These are phyloP conservation scores for Brachionus rubens DNA, from an alignment of 1,140 invertebrate genomes.

Conservation along the genomic window DNA sequence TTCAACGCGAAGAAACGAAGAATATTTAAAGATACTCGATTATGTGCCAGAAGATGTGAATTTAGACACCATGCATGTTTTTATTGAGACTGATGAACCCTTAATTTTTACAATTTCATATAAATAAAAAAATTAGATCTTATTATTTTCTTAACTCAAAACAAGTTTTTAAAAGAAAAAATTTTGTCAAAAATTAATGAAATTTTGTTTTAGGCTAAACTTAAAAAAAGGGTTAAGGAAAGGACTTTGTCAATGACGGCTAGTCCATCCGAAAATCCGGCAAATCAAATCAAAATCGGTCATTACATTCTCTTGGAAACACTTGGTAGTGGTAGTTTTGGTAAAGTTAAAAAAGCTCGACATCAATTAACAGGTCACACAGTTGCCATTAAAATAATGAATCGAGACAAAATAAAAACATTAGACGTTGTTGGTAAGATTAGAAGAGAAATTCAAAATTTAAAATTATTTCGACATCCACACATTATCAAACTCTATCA, in stretches of 20 bases:
- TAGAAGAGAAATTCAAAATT: conserved; percentile 94
- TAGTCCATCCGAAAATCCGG: neutral
- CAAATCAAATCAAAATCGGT: conserved; percentile 59
- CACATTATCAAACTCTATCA: conserved; percentile 96
- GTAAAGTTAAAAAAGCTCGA: conserved; percentile 62
- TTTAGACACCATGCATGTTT: neutral
- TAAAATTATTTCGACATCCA: conserved; percentile 96
- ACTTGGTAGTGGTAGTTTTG: conserved; percentile 63
- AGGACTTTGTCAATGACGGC: conserved; percentile 30
- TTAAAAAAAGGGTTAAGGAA: conserved; percentile 38
- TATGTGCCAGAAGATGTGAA: neutral
- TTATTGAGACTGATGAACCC: conserved; percentile 19
- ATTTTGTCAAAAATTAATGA: neutral
- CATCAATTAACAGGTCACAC: conserved; percentile 96
- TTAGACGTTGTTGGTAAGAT: conserved; percentile 99
- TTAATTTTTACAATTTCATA: conserved; percentile 41
- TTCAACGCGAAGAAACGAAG: neutral
- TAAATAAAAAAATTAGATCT: neutral
- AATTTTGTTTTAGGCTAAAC: neutral
- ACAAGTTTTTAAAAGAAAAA: conserved; percentile 23
- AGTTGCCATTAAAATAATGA: conserved; percentile 97
- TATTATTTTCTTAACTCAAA: neutral
- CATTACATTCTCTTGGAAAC: conserved; percentile 64
- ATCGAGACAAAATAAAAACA: conserved; percentile 97
- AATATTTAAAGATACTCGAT: neutral